These are phyloP conservation scores for Acanthacorydalis orientalis DNA, from an alignment of 2,888 invertebrate species.

Conservation along the genomic window DNA sequence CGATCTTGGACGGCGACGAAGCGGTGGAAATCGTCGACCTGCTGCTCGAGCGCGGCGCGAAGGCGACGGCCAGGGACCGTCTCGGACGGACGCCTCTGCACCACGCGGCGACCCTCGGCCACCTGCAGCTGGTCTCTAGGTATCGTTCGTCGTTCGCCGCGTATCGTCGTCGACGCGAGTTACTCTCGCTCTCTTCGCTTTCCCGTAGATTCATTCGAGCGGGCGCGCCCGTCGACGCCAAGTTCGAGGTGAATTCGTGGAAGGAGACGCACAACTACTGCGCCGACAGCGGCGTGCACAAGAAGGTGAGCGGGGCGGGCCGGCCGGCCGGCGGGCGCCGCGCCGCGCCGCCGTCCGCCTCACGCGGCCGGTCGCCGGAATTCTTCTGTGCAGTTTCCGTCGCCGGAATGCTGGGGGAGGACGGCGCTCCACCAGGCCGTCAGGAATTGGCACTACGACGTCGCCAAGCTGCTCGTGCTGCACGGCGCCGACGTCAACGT, in stretches of 20 bases:
- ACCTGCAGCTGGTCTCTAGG: constrained; percentile 12
- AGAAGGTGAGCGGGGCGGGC: constrained; percentile 10
- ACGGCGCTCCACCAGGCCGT: constrained; percentile 25
- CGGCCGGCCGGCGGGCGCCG: too few relatives aligned
- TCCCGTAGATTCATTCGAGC: neutral
- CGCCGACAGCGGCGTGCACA: constrained; percentile 11
- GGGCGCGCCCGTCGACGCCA: constrained; percentile 6
- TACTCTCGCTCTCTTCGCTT: too few relatives aligned
- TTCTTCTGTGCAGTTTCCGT: constrained; percentile 21
- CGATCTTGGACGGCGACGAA: neutral
- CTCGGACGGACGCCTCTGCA: constrained; percentile 21
- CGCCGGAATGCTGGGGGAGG: constrained; percentile 22
- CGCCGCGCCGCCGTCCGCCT: too few relatives aligned
- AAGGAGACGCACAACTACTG: constrained; percentile 6
- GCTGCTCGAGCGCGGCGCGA: neutral
- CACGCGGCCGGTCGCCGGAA: too few relatives aligned
- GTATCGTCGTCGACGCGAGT: too few relatives aligned
- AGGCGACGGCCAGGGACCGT: constrained; percentile 12
- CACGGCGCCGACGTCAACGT: constrained; percentile 20
- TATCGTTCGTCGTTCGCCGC: neutral
- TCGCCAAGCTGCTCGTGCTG: constrained; percentile 19
- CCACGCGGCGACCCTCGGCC: constrained; percentile 19
- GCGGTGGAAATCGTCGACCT: neutral
- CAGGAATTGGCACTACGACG: constrained; percentile 20
- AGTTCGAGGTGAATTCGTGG: constrained; percentile 11